These are phyloP conservation scores for Isurus oxyrinchus DNA, from an alignment of 2,113 vertebrate genomes.

Conservation along the genomic window DNA sequence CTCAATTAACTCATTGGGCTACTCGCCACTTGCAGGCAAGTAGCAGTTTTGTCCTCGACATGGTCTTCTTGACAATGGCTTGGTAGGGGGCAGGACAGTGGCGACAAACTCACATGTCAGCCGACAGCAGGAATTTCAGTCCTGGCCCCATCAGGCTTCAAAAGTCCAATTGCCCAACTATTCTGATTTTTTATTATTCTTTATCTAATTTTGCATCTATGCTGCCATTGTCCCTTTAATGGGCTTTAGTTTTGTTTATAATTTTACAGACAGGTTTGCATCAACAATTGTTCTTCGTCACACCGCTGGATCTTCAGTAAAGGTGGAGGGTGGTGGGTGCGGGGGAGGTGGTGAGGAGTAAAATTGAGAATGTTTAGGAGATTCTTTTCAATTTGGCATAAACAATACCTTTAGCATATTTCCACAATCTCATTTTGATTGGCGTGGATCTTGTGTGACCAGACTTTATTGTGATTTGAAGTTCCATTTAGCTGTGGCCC, in stretches of 20 bases:
- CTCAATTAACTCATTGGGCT: no score
- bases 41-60: no score
- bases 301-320: background rate
- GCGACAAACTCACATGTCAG: no score
- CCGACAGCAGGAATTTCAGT: no score
- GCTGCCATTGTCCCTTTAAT: background rate
- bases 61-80: no score
- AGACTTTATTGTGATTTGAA: background rate
- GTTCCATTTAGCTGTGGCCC: background rate
- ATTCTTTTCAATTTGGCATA: background rate
- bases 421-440: background rate
- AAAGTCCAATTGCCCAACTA: no score
- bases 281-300: background rate
- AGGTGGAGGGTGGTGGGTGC: background rate
- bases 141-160: no score
- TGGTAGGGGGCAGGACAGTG: no score
- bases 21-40: no score
- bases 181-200: background rate
- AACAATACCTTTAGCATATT: background rate
- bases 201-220: background rate
- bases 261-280: background rate
- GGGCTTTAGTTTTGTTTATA: no score
- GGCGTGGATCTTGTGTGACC: background rate
- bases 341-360: background rate
- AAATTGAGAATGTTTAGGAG: background rate